Percentiles rank a stretch among this genome's conserved stretches.
Evolutionary conservation across 2,888 invertebrate species (phyloP).

Genomic region (Lypha dubia): DNA sequence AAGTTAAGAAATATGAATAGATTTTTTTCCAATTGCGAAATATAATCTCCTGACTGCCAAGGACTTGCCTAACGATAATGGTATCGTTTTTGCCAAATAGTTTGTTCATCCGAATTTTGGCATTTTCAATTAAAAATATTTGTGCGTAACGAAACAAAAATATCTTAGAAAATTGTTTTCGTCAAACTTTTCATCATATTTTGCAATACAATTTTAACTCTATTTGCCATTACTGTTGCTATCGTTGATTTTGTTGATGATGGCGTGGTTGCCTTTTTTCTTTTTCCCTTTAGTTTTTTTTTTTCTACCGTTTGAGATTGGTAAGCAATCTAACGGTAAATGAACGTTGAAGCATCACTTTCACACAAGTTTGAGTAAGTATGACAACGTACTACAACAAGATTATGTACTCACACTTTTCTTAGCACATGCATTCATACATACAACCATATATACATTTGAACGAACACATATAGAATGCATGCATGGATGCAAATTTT

Average conservation of each 20-base stretch:
- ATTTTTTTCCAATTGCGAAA: not conserved
- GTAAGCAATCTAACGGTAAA: constrained; percentile 76
- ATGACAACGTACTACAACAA: constrained; percentile 56
- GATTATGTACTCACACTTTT: constrained; percentile 46
- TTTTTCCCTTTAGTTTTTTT: not conserved
- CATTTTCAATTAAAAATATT: constrained; percentile 65
- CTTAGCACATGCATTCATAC: not conserved
- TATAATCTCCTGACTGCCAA: constrained; percentile 27
- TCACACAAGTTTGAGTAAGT: constrained; percentile 67
- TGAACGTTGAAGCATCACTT: constrained; percentile 81
- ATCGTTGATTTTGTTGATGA: constrained; percentile 45
- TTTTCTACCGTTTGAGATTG: constrained; percentile 13
- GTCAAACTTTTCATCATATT: not conserved
- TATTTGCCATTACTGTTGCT: constrained; percentile 48
- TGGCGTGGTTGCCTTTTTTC: constrained; percentile 23
- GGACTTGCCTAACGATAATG: constrained; percentile 36
- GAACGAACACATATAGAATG: too few species aligned
- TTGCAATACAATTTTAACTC: constrained; percentile 47
- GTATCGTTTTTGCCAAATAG: constrained; percentile 48
- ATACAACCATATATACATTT: not conserved
- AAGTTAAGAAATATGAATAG: constrained; percentile 1
- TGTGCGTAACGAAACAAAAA: constrained; percentile 49
- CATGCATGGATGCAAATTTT: constrained; percentile 7
- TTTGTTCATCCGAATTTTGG: constrained; percentile 57
- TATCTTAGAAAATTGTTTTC: constrained; percentile 49